A percentile compares a stretch with the other conserved stretches of the same genome.
Evolutionary conservation across 2,113 vertebrate species (phyloP).

Genomic region (Callipepla californica): DNA sequence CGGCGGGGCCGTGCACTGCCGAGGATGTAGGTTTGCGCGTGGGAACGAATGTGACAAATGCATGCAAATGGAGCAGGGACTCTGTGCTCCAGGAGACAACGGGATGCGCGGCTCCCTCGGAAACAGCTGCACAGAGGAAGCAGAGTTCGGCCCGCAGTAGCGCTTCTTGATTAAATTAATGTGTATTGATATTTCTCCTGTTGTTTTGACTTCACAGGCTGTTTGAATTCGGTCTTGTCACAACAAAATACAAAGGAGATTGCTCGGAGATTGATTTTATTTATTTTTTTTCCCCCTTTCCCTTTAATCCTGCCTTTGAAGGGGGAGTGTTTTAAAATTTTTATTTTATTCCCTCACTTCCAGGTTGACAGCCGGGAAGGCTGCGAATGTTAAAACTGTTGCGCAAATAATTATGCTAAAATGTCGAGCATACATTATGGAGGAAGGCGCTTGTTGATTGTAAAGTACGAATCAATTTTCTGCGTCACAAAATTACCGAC

Average conservation of each 20-base stretch:
- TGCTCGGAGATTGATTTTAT: constrained; percentile 72
- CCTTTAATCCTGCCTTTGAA: constrained; percentile 60
- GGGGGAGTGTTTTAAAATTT: constrained; percentile 61
- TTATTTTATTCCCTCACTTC: not conserved
- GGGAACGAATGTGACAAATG: constrained; percentile 9
- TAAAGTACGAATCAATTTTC: constrained; percentile 69
- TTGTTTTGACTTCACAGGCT: constrained; percentile 81
- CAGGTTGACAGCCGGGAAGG: constrained; percentile 67
- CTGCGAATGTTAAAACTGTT: constrained; percentile 63
- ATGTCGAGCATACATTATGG: constrained; percentile 65
- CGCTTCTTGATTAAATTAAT: constrained; percentile 79
- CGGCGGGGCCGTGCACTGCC: not conserved
- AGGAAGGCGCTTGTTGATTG: constrained; percentile 70
- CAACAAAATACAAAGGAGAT: constrained; percentile 81
- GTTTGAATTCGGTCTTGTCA: constrained; percentile 82
- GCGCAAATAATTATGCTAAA: constrained; percentile 77
- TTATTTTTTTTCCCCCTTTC: not conserved
- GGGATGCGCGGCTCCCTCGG: not conserved
- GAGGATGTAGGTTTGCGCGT: not conserved
- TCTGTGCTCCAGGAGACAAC: not conserved
- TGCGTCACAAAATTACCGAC: constrained; percentile 64
- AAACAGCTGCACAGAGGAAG: not conserved
- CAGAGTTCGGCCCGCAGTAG: not conserved
- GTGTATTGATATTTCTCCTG: constrained; percentile 80
- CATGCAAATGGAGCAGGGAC: not conserved